A percentile compares a stretch with the other conserved stretches of the same genome.
Evolutionary conservation across 2,888 invertebrate genomes (phyloP).

Genomic region (Mesorhabditis belari): DNA sequence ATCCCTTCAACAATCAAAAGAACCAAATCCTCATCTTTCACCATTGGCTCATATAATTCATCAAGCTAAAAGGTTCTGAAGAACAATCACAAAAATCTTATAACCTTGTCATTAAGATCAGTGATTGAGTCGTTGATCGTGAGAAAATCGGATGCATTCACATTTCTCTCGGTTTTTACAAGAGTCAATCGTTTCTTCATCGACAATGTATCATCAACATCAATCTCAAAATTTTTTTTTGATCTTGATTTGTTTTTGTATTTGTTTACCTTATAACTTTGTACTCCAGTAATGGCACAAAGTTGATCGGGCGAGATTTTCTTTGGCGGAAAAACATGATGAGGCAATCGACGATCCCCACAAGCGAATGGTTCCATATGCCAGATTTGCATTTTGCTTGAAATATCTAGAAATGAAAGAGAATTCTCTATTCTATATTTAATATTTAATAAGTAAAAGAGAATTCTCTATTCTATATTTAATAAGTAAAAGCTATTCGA

Average conservation of each 20-base stretch:
- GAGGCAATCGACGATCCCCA: slow-evolving; percentile 74
- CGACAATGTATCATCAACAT: slow-evolving; percentile 40
- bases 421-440: too few species aligned
- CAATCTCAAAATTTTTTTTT: slow-evolving; percentile 26
- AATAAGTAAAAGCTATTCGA: too few species aligned
- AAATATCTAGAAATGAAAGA: too few species aligned
- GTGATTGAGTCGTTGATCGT: slow-evolving; percentile 32
- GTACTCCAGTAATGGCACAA: slow-evolving; percentile 69
- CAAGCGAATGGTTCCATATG: slow-evolving; percentile 69
- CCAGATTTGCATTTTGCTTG: slow-evolving; percentile 71
- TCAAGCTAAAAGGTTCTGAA: slow-evolving; percentile 21
- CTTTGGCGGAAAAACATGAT: slow-evolving; percentile 72
- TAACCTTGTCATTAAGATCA: slow-evolving; percentile 38
- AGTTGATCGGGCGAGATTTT: slow-evolving; percentile 68
- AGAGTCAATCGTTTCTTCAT: slow-evolving; percentile 45
- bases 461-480: too few species aligned
- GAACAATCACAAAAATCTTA: neutral
- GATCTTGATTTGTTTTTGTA: neutral
- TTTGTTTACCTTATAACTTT: slow-evolving; percentile 72
- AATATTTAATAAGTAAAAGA: too few species aligned
- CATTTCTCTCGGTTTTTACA: slow-evolving; percentile 38
- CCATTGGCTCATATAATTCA: slow-evolving; percentile 41
- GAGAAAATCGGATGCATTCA: slow-evolving; percentile 35
- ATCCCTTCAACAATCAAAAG: slow-evolving; percentile 39
- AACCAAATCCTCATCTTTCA: slow-evolving; percentile 37